phyloP scores from a whole-genome alignment of 2,888 invertebrate genomes.

The Synanthedon myopaeformis region DNA sequence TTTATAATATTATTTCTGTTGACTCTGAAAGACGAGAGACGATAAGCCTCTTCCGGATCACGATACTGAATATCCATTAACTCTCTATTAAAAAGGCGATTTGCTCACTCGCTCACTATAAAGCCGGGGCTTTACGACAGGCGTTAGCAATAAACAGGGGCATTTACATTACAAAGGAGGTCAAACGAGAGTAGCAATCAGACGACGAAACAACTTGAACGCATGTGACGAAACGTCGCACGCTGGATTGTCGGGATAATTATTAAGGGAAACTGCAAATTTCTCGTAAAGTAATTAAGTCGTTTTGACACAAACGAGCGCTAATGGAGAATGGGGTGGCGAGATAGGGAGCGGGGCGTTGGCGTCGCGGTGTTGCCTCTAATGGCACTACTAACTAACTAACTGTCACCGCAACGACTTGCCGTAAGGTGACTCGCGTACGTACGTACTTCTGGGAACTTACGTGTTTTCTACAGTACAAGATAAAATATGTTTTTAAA shows the following conservation, averaged over 20 bases:
- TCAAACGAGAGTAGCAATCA: constrained; percentile 14
- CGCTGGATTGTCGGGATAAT: constrained; percentile 17
- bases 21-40: neutral
- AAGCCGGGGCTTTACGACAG: constrained; percentile 35
- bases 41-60: constrained; percentile 11
- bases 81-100: constrained; percentile 27
- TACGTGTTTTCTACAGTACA: too few relatives aligned
- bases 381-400: constrained; percentile 58
- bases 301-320: constrained; percentile 52
- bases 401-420: constrained; percentile 51
- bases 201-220: constrained; percentile 27
- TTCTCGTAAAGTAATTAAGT: constrained; percentile 51
- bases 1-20: neutral
- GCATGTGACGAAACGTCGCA: constrained; percentile 15
- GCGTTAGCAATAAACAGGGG: constrained; percentile 23
- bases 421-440: constrained; percentile 24
- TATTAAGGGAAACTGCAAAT: constrained; percentile 38
- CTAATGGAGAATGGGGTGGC: constrained; percentile 42
- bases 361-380: constrained; percentile 36
- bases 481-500: too few relatives aligned
- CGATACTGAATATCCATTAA: constrained; percentile 31
- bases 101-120: constrained; percentile 30
- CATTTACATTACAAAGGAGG: constrained; percentile 27
- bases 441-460: too few relatives aligned
- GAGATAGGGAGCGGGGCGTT: constrained; percentile 33